Evolutionary conservation across 2,113 vertebrate species (phyloP).

Genomic region (Anthoscopus minutus): DNA sequence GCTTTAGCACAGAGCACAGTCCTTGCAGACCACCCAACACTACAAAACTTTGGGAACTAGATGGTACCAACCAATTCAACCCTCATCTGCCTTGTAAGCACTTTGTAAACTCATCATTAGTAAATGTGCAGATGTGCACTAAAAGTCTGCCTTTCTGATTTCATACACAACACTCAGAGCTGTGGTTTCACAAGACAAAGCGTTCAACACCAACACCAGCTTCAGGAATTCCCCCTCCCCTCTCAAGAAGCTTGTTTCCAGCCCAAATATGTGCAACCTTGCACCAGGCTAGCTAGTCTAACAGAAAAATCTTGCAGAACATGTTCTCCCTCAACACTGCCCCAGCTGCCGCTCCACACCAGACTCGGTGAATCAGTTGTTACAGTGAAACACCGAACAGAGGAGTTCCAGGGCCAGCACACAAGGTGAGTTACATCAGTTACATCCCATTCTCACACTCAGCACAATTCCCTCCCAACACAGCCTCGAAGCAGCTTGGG

Average conservation of each 20-base stretch:
- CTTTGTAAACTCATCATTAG: fast-evolving
- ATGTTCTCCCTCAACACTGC: neutral
- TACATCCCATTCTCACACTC: neutral
- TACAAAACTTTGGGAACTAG: neutral
- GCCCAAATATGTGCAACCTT: neutral
- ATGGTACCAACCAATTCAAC: neutral
- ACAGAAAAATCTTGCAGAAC: neutral
- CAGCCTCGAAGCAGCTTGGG: neutral
- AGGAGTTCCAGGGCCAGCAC: neutral
- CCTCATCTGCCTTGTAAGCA: neutral
- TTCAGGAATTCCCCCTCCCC: neutral
- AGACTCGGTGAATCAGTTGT: neutral
- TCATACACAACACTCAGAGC: neutral
- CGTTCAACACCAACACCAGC: neutral
- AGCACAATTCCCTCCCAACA: neutral
- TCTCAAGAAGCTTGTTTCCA: neutral
- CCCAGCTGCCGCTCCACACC: neutral
- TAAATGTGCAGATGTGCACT: neutral
- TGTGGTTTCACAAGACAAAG: neutral
- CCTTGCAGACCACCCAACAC: neutral
- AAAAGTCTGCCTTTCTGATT: neutral
- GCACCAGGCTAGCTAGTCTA: neutral
- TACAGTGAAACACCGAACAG: neutral
- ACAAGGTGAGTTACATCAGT: neutral
- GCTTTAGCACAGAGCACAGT: neutral